A percentile compares a stretch with the other conserved stretches of the same genome.
Conservation (phyloP, 2,113 vertebrate species). For the Raphicerus campestris region DNA sequence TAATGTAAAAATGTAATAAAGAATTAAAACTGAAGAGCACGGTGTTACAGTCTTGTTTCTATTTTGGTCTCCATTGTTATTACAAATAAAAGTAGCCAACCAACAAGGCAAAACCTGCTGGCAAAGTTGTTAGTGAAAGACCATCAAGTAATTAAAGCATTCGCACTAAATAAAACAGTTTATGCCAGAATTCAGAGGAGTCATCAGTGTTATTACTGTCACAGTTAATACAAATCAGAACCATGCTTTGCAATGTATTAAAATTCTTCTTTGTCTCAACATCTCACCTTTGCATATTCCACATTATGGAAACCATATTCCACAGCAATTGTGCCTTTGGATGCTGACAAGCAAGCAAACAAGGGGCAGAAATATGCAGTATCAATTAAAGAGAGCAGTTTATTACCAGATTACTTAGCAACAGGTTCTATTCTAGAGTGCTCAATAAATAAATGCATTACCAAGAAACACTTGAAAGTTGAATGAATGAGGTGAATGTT, state of each 20-base stretch:
- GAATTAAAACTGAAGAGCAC: constrained; percentile 84
- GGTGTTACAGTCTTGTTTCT: constrained; percentile 76
- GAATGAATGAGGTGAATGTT: constrained; percentile 50
- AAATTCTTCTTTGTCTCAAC: constrained; percentile 80
- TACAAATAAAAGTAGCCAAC: constrained; percentile 80
- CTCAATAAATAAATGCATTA: constrained; percentile 60
- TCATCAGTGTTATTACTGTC: constrained; percentile 81
- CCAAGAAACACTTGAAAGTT: constrained; percentile 47
- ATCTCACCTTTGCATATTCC: constrained; percentile 82
- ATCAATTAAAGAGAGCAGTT: constrained; percentile 75
- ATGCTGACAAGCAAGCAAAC: constrained; percentile 69
- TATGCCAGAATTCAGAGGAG: constrained; percentile 66
- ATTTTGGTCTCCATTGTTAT: constrained; percentile 76
- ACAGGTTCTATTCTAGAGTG: constrained; percentile 72
- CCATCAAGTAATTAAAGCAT: constrained; percentile 81
- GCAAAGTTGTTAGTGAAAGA: constrained; percentile 76
- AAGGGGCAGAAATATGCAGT: constrained; percentile 61
- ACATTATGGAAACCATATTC: constrained; percentile 78
- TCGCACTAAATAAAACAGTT: constrained; percentile 74
- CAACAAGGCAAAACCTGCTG: constrained; percentile 77
- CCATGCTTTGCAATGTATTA: constrained; percentile 72
- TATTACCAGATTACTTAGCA: constrained; percentile 74
- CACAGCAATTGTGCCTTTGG: constrained; percentile 61
- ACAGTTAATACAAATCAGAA: constrained; percentile 81
- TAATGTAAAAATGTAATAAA: constrained; percentile 86